Evolutionary conservation across 2,113 vertebrate species (phyloP), one percentile per base, ranked within the genome.

Genomic region (Siniperca chuatsi): DNA sequence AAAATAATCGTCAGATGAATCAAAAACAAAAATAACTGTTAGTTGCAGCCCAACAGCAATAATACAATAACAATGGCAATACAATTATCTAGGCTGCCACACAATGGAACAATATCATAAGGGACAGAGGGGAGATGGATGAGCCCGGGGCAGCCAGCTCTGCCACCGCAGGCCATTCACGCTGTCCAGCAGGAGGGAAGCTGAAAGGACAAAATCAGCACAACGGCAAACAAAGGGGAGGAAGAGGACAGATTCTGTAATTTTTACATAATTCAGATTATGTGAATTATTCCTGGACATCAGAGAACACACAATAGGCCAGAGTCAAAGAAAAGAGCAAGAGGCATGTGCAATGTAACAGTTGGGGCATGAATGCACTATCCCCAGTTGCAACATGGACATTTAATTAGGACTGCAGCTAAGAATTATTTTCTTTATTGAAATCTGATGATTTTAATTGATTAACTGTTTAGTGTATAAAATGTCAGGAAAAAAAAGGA

Each of bases 201-300:
- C 82, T 82, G 78, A 87, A 71, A 68, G 75, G 44, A 83, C 54
- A 48, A 88, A 83, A 80, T 77, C 73, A 79, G 72, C 80, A 89
- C 82, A 80, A 79, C 62, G 55, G 65, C 64, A 79, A 79, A 72
- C 76, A 88, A 83, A 75, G 37, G 23, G 35, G 40, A 73, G 33
- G 40, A 78, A 48, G 70, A 72, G 72, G 69, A 81, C 74, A 81
- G 40, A 68, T 70, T n/a, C 42, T 29, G 71, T 78, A 1, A 57
- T 76, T 87, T 87, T 89, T 74, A 79, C 74, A 85, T 77, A 79
- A 87, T 23, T 84, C 20, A 83, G 75, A 87, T 60, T 52, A 61
- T 81, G 54, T 77, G 75, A 84, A 71, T 71, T 82, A 83, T 69
- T 81, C 23, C 69, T 78, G 67, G 67, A 81, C 81, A 79, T 75